phyloP scores from a whole-genome alignment of 2,888 invertebrate species.

The Drosophila koepferae region DNA sequence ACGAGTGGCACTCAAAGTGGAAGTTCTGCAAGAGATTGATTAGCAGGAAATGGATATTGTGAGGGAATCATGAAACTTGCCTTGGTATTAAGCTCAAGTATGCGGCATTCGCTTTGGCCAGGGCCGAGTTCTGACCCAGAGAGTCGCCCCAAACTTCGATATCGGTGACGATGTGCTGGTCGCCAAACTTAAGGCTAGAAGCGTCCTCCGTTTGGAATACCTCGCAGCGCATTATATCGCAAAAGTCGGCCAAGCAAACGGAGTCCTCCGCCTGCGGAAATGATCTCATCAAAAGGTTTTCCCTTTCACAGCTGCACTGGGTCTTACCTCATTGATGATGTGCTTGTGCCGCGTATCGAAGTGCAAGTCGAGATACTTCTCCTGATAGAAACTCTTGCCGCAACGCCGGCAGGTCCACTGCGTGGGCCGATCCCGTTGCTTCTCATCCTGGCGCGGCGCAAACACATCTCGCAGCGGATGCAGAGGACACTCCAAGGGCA shows the following conservation, averaged over 20 bases:
- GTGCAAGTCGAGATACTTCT: slow-evolving; percentile 93
- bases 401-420: slow-evolving; percentile 97
- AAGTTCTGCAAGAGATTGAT: slow-evolving; percentile 68
- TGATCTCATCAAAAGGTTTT: neutral
- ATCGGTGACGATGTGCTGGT: slow-evolving; percentile 90
- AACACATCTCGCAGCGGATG: slow-evolving; percentile 95
- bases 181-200: slow-evolving; percentile 87
- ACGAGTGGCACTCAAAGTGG: slow-evolving; percentile 83
- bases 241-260: slow-evolving; percentile 96
- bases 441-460: slow-evolving; percentile 93
- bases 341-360: slow-evolving; percentile 95
- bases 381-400: slow-evolving; percentile 96
- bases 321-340: slow-evolving; percentile 91
- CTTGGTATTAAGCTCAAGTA: slow-evolving; percentile 84
- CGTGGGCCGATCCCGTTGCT: slow-evolving; percentile 93
- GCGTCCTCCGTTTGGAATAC: slow-evolving; percentile 91
- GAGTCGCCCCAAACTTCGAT: slow-evolving; percentile 94
- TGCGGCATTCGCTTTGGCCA: slow-evolving; percentile 85
- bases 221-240: slow-evolving; percentile 98
- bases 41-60: neutral
- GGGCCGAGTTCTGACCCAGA: slow-evolving; percentile 86
- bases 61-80: slow-evolving; percentile 44
- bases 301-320: too few relatives aligned
- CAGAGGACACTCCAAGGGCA: slow-evolving; percentile 95
- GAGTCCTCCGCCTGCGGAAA: slow-evolving; percentile 92